These are phyloP conservation scores for Sebastes steindachneri DNA, from an alignment of 2,797 vertebrate genomes.

Conservation along the genomic window DNA sequence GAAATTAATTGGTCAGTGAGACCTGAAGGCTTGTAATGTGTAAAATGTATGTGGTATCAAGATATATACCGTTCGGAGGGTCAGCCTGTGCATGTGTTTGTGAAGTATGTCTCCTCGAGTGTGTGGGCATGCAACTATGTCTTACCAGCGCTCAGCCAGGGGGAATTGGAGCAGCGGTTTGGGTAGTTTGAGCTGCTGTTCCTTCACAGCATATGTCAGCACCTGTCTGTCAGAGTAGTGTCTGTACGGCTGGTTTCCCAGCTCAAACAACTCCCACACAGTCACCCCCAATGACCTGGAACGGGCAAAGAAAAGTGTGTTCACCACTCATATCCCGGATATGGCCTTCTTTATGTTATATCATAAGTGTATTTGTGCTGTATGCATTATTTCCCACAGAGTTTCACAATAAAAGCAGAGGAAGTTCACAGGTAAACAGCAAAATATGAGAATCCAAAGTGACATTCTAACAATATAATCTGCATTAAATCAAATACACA, in stretches of 20 bases:
- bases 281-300: constrained; percentile 95
- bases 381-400: not conserved
- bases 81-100: constrained; percentile 11
- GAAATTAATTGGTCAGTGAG: constrained; percentile 28
- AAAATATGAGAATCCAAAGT: not conserved
- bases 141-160: constrained; percentile 95
- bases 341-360: not conserved
- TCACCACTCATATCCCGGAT: not conserved
- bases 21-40: constrained; percentile 1
- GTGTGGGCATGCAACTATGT: constrained; percentile 12
- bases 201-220: constrained; percentile 93
- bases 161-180: constrained; percentile 91
- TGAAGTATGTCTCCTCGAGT: not conserved
- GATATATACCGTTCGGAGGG: not conserved
- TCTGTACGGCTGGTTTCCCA: constrained; percentile 93
- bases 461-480: not conserved
- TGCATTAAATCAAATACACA: not conserved
- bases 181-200: constrained; percentile 96
- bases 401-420: not conserved
- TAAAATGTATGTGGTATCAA: not conserved
- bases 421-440: not conserved
- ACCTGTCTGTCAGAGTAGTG: constrained; percentile 96
- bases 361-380: not conserved
- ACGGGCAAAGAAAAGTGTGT: constrained; percentile 4
- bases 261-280: constrained; percentile 96